Evolutionary conservation across 1,140 invertebrate genomes (phyloP).

Genomic region (Ruditapes philippinarum): DNA sequence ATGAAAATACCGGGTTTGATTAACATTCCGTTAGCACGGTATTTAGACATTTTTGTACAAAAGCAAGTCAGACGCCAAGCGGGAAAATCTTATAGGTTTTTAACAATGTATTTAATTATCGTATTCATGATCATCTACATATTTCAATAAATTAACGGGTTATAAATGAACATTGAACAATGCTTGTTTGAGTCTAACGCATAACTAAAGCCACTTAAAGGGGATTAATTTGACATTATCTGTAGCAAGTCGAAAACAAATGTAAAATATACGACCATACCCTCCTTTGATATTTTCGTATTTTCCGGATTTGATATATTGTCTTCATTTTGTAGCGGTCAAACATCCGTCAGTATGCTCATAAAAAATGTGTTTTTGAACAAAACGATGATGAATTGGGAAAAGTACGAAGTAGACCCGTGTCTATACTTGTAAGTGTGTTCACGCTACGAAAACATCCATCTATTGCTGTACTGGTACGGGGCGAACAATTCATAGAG

Average conservation of each 20-base stretch:
- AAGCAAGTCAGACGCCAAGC: no score
- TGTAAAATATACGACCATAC: neutral
- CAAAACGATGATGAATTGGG: constrained; percentile 19
- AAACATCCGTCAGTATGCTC: neutral
- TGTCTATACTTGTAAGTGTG: no score
- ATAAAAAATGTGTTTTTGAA: constrained; percentile 3
- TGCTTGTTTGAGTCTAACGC: neutral
- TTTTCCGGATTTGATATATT: constrained; percentile 3
- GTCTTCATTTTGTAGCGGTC: constrained; percentile 10
- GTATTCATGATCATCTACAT: neutral
- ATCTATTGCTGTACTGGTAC: neutral
- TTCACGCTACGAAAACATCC: constrained; percentile 20
- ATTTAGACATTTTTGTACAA: no score
- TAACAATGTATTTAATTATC: neutral
- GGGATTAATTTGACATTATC: constrained; percentile 33
- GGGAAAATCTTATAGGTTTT: no score
- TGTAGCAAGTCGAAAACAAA: neutral
- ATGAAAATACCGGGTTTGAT: no score
- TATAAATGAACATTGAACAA: neutral
- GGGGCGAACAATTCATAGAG: neutral
- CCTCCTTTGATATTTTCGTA: neutral
- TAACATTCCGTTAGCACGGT: no score
- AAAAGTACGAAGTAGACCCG: neutral
- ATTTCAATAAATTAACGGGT: neutral
- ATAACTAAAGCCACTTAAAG: neutral